Base-by-base conservation (phyloP, 1,140 invertebrate genomes). In the Scaptomyza pallida region DNA sequence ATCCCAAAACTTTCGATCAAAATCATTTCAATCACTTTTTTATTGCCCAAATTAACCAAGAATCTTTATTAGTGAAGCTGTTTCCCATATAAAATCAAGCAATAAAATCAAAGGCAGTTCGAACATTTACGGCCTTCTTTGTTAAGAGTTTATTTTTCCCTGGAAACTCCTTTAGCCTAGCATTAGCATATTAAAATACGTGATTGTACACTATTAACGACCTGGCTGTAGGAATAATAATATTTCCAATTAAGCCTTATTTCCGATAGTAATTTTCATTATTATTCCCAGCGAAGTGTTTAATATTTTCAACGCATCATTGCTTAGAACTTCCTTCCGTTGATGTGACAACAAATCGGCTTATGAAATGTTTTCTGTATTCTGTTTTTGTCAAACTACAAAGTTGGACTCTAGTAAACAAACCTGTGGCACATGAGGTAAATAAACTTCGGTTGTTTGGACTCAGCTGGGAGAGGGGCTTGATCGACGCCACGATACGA, bases 251-350 rank as follows among this genome's bases (percentile, higher is more conserved):
- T 63, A 76, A 73, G 54, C 47, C 73, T 48, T 21, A 69, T 55
- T 76, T 76, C 73, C 73, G 52, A 69, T 37, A 37, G 15, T 35
- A 30, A 37, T 41, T 70, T 47, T 48, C 33, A 23, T 54, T 21
- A 21, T 43, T 8, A 21, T 1, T 13, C 17, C 4, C 5, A n/a
- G n/a, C 23, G 2, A 37, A 48, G 33, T 61, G 64, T 59, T 86
- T 71, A 63, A 56, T 77, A 86, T 78, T 86, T 81, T 72, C 35
- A 54, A 77, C 62, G 82, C 82, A 88, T 88, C 78, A 82, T 64
- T 62, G 45, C 48, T 62, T 63, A 57, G 57, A 50, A 86, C 81
- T 85, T 85, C 81, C 81, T 86, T 86, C 81, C 81, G 81, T 71
- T 65, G 62, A 45, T 54, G 21, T 40, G 76, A 41, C 57, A 30